phyloP scores from a whole-genome alignment of 2,797 vertebrate genomes.

The Choloepus didactylus region DNA sequence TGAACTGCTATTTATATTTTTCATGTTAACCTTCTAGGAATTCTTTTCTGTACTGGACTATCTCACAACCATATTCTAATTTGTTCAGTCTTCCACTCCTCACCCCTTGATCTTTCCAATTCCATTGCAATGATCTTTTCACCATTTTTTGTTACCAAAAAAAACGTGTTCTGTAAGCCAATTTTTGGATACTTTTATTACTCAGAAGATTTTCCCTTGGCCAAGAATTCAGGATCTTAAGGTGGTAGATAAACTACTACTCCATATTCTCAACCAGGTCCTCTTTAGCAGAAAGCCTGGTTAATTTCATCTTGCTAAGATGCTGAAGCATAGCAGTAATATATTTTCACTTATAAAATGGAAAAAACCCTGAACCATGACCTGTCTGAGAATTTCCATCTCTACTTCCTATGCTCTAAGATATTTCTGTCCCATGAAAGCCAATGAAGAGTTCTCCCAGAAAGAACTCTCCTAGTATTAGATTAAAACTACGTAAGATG shows the following conservation, averaged over 20 bases:
- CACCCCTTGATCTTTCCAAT: neutral
- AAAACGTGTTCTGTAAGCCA: neutral
- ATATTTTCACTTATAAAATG: constrained; percentile 56
- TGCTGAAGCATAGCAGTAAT: constrained; percentile 6
- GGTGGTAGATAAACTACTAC: neutral
- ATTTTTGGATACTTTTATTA: constrained; percentile 20
- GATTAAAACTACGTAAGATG: neutral
- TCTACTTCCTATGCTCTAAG: neutral
- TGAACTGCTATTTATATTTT: constrained; percentile 47
- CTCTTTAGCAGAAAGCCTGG: constrained; percentile 25
- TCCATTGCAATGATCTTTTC: neutral
- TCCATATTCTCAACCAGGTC: neutral
- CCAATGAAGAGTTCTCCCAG: neutral
- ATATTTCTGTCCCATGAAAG: constrained; percentile 43
- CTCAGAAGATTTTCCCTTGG: neutral
- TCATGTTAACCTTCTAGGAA: constrained; percentile 58
- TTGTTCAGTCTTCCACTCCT: neutral
- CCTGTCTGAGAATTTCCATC: neutral
- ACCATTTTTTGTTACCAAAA: constrained; percentile 45
- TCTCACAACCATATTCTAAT: neutral
- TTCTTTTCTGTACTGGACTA: neutral
- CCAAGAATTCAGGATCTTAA: constrained; percentile 11
- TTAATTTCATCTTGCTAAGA: constrained; percentile 55
- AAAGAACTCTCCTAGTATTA: neutral
- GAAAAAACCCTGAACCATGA: neutral